Conservation (phyloP, 2,113 vertebrate species). For the Malurus elegans region DNA sequence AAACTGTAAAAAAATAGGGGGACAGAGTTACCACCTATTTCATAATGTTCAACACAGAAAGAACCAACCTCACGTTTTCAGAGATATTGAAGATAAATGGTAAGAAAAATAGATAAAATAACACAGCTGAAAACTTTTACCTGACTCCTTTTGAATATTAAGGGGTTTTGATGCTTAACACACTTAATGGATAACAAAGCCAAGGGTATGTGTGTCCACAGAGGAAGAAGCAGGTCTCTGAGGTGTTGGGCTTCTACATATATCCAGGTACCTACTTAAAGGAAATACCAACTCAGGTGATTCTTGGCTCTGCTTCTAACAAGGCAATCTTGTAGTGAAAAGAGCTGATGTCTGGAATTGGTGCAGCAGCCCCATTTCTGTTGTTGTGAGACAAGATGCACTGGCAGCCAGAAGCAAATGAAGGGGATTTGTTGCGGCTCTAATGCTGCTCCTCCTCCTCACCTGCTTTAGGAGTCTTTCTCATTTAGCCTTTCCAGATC, state of each 20-base stretch:
- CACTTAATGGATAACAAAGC: background rate
- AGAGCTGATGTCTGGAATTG: background rate
- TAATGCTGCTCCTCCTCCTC: background rate
- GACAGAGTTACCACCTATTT: background rate
- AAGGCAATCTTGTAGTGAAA: background rate
- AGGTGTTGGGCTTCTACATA: background rate
- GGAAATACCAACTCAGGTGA: background rate
- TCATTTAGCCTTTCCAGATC: background rate
- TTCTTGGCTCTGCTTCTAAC: background rate
- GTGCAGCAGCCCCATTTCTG: background rate
- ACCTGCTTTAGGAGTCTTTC: background rate
- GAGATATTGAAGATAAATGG: background rate
- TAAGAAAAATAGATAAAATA: background rate
- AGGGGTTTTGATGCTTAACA: background rate
- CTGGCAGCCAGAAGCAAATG: background rate
- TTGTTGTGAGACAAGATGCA: background rate
- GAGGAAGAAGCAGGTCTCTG: background rate
- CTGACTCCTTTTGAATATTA: background rate
- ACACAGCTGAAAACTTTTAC: background rate
- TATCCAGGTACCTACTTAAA: background rate
- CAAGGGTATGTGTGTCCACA: too few species aligned
- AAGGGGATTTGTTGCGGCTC: background rate
- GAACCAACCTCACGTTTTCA: background rate
- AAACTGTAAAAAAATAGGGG: background rate
- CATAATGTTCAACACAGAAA: background rate